Conservation (phyloP, 2,113 vertebrate genomes). For the Salminus brasiliensis region DNA sequence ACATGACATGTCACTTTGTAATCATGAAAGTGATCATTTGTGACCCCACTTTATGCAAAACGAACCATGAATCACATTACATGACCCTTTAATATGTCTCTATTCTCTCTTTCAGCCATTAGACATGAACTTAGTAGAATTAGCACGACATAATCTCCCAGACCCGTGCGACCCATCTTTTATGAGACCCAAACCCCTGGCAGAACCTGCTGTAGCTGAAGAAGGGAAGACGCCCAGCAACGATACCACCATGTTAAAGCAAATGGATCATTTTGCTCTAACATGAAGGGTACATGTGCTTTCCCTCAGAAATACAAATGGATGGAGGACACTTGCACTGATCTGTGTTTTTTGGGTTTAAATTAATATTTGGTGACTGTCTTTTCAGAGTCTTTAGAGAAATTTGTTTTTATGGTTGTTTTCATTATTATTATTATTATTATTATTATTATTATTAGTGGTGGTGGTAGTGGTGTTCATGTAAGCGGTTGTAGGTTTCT, state of each 20-base stretch:
- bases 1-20: not conserved
- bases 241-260: constrained; percentile 67
- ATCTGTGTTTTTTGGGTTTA: constrained; percentile 67
- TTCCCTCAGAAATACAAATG: constrained; percentile 61
- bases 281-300: constrained; percentile 60
- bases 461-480: constrained; percentile 60
- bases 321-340: constrained; percentile 67
- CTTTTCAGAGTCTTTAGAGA: constrained; percentile 76
- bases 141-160: constrained; percentile 89
- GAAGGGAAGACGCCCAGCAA: constrained; percentile 63
- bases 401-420: constrained; percentile 70
- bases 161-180: constrained; percentile 57
- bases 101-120: constrained; percentile 81
- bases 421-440: constrained; percentile 76
- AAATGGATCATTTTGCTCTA: constrained; percentile 51
- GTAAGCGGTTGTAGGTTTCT: constrained; percentile 60
- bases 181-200: constrained; percentile 56
- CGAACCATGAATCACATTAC: not conserved
- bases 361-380: constrained; percentile 72
- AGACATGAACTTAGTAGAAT: constrained; percentile 97
- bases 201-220: constrained; percentile 66
- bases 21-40: not conserved
- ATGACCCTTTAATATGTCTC: not conserved
- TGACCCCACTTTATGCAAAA: not conserved
- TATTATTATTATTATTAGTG: constrained; percentile 75